phyloP scores from a whole-genome alignment of 2,113 vertebrate genomes.

The Okapia johnstoni region DNA sequence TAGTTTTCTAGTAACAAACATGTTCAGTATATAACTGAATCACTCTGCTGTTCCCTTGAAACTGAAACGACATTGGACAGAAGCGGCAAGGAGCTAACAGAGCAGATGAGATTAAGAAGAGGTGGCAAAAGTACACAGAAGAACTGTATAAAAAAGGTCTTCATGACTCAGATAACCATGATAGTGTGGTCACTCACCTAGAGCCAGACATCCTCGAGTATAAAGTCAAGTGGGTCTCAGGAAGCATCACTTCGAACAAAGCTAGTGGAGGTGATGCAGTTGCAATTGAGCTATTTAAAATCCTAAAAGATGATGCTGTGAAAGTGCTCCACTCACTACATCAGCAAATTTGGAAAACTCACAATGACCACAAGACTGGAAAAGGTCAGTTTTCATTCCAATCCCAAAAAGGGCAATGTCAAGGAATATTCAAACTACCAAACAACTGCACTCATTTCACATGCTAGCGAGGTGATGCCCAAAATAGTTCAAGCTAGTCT shows the following conservation, averaged over 20 bases:
- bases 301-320: not conserved
- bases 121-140: not conserved
- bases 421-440: not conserved
- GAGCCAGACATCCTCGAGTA: not conserved
- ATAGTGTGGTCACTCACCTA: not conserved
- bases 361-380: not conserved
- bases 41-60: not conserved
- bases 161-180: not conserved
- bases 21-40: not conserved
- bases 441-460: not conserved
- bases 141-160: not conserved
- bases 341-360: not conserved
- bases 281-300: not conserved
- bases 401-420: not conserved
- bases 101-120: not conserved
- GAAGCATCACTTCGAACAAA: not conserved
- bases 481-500: not conserved
- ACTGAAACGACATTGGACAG: not conserved
- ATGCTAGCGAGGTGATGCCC: not conserved
- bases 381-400: not conserved
- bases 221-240: not conserved
- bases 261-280: not conserved
- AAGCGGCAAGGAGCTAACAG: not conserved
- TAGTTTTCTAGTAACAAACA: not conserved
- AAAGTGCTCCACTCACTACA: not conserved